Evolutionary conservation across 2,113 vertebrate species (phyloP).

Genomic region (Myotis davidii): DNA sequence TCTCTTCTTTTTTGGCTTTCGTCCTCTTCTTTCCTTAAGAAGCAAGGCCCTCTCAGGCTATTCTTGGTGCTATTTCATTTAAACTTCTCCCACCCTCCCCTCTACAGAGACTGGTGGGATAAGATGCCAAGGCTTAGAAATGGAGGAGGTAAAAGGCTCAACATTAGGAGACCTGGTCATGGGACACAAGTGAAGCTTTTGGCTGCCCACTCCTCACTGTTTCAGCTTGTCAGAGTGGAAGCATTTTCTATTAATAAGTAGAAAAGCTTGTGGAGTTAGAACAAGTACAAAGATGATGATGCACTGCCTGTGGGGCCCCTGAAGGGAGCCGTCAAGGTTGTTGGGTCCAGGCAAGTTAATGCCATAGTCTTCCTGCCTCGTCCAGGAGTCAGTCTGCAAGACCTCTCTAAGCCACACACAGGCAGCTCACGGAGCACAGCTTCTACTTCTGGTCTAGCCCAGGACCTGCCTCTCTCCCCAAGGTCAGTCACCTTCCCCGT

Average conservation of each 20-base stretch:
- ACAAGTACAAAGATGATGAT: neutral
- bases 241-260: neutral
- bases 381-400: neutral
- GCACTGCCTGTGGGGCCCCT: neutral
- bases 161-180: neutral
- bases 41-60: neutral
- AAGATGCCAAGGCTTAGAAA: neutral
- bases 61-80: neutral
- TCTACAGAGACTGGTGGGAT: neutral
- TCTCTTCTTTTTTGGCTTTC: neutral
- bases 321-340: neutral
- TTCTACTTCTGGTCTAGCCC: neutral
- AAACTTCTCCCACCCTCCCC: neutral
- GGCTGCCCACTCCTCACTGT: fast-evolving
- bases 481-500: neutral
- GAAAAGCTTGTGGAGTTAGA: neutral
- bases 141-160: neutral
- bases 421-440: neutral
- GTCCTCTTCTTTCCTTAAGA: neutral
- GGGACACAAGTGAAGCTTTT: neutral
- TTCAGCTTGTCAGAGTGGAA: neutral
- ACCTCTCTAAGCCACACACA: neutral
- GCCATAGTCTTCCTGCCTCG: neutral
- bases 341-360: neutral
- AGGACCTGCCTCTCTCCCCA: neutral